Evolutionary conservation across 2,113 vertebrate genomes (phyloP).

Genomic region (Sceloporus tristichus): DNA sequence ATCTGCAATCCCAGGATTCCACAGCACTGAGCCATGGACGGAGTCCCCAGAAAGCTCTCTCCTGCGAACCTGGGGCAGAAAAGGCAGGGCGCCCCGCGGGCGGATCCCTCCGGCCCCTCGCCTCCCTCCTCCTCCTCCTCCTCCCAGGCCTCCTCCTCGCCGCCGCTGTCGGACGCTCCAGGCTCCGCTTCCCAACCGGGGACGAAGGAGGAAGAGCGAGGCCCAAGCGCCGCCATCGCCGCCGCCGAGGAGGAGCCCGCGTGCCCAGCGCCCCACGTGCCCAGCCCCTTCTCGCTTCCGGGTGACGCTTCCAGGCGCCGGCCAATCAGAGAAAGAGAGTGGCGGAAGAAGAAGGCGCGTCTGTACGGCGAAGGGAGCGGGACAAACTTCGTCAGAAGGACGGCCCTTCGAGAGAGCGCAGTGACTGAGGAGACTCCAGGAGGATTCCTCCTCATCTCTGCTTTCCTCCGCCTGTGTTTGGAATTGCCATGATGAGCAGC

Average conservation of each 20-base stretch:
- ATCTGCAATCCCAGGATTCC: no score
- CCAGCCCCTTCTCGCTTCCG: constrained; percentile 44
- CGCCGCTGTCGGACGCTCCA: constrained; percentile 80
- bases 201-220: no score
- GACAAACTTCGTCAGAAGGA: not conserved
- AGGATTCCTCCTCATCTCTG: no score
- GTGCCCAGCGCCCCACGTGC: not conserved
- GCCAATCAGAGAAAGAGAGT: not conserved
- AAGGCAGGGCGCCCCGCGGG: constrained; percentile 80
- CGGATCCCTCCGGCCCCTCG: constrained; percentile 52
- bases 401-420: no score
- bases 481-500: no score
- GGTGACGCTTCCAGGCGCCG: not conserved
- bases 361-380: not conserved
- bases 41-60: not conserved
- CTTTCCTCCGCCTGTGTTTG: no score
- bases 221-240: constrained; percentile 29
- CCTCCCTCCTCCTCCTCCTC: constrained; percentile 49
- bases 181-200: constrained; percentile 59
- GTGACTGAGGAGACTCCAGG: no score
- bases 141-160: constrained; percentile 82
- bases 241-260: not conserved
- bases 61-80: constrained; percentile 88
- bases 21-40: no score
- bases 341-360: not conserved